Conservation (phyloP, 2,113 vertebrate genomes). For the Aegypius monachus region DNA sequence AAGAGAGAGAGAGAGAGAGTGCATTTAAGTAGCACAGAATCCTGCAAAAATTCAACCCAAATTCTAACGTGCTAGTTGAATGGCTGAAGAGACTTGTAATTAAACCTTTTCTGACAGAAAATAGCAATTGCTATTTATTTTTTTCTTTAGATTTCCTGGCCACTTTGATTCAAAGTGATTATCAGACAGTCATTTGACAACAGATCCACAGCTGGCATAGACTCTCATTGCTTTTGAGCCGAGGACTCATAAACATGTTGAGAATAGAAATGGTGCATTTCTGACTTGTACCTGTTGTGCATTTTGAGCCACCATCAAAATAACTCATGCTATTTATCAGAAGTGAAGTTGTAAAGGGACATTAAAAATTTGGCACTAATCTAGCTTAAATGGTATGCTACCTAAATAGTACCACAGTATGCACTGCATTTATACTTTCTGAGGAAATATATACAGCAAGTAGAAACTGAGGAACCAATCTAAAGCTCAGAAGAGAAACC, state of each 20-base stretch:
- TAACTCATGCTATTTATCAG: neutral
- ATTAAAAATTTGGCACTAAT: neutral
- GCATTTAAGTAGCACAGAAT: neutral
- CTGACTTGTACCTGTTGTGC: neutral
- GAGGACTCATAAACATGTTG: accelerated
- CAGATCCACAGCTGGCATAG: neutral
- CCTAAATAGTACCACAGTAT: accelerated
- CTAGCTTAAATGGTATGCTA: neutral
- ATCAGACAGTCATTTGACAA: no score
- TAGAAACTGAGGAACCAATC: neutral
- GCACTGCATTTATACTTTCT: neutral
- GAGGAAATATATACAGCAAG: neutral
- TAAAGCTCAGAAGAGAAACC: neutral
- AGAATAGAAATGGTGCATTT: accelerated
- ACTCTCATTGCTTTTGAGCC: neutral
- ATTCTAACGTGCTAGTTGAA: accelerated
- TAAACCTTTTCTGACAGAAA: neutral
- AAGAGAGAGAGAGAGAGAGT: neutral
- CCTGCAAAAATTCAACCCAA: neutral
- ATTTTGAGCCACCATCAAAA: neutral
- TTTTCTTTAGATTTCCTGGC: neutral
- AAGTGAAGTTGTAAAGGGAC: neutral
- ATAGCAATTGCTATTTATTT: no score
- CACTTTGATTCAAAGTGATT: neutral
- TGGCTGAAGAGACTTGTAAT: accelerated